These are phyloP conservation scores for Mesoligia furuncula DNA, from an alignment of 2,888 invertebrate genomes.

Conservation along the genomic window DNA sequence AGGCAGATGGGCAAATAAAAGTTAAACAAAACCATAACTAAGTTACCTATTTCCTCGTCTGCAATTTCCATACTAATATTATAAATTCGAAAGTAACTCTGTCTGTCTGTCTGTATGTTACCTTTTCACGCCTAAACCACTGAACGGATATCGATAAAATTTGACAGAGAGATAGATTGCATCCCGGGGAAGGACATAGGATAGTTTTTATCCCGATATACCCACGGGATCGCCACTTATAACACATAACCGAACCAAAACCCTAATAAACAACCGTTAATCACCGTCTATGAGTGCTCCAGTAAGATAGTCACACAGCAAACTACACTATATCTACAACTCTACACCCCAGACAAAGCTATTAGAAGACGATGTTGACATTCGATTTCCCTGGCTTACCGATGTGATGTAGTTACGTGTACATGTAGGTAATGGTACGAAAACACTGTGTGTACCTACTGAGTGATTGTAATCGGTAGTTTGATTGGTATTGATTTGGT, in stretches of 20 bases:
- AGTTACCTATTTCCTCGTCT: not conserved
- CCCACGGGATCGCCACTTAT: too few species aligned
- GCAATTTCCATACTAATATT: not conserved
- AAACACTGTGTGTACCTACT: constrained; percentile 38
- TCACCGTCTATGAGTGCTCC: not conserved
- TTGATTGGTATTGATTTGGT: constrained; percentile 28
- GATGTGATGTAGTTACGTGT: constrained; percentile 25
- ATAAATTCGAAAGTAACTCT: too few species aligned
- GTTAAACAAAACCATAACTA: not conserved
- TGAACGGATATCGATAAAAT: too few species aligned
- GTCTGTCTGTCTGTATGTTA: too few species aligned
- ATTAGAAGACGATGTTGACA: constrained; percentile 59
- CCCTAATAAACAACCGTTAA: not conserved
- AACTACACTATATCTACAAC: not conserved
- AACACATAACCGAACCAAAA: not conserved
- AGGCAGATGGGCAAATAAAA: not conserved
- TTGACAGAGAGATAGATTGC: too few species aligned
- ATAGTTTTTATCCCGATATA: too few species aligned
- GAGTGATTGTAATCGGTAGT: constrained; percentile 24
- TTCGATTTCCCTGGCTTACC: constrained; percentile 60
- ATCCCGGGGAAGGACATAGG: too few species aligned
- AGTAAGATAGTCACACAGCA: constrained; percentile 4
- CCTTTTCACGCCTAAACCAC: too few species aligned
- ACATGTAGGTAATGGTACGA: constrained; percentile 44
- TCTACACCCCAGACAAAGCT: constrained; percentile 19